A percentile compares a stretch with the other conserved stretches of the same genome.
Conservation (phyloP, 2,113 vertebrate genomes). For the Pipra filicauda region DNA sequence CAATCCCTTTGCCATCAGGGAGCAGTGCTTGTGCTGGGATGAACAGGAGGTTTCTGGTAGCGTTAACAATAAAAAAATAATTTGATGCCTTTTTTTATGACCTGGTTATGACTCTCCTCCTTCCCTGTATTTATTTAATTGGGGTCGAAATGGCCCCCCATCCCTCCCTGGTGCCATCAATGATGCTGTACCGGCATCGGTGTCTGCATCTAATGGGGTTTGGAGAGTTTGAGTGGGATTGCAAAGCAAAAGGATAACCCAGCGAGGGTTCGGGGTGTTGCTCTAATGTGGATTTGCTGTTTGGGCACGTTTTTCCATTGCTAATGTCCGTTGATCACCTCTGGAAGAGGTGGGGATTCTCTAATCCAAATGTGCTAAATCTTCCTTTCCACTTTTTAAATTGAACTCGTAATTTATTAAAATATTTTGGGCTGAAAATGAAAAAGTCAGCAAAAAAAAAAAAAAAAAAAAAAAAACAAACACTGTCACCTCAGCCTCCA, state of each 20-base stretch:
- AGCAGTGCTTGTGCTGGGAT: not conserved
- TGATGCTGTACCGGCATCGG: not conserved
- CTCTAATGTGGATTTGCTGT: not conserved
- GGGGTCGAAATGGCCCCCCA: not conserved
- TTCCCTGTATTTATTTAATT: not conserved
- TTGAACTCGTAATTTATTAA: not conserved
- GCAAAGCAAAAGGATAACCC: not conserved
- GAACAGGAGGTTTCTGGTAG: not conserved
- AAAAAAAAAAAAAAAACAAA: not conserved
- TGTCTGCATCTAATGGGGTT: not conserved
- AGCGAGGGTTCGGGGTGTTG: not conserved
- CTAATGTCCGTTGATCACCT: accelerated
- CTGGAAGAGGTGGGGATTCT: not conserved
- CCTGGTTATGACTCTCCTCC: not conserved
- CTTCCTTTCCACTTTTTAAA: not conserved
- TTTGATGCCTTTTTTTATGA: conserved; percentile 9
- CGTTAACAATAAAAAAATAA: not conserved
- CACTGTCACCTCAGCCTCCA: not conserved
- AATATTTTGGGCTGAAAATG: not conserved
- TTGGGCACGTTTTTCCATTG: not conserved
- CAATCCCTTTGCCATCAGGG: not conserved
- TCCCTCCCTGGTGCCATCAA: not conserved
- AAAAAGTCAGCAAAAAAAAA: not conserved
- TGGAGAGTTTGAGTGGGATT: not conserved
- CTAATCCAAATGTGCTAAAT: not conserved